Evolutionary conservation across 23 tunicate genomes (phyloP).

Genomic region (Clavelina lepadiformis): DNA sequence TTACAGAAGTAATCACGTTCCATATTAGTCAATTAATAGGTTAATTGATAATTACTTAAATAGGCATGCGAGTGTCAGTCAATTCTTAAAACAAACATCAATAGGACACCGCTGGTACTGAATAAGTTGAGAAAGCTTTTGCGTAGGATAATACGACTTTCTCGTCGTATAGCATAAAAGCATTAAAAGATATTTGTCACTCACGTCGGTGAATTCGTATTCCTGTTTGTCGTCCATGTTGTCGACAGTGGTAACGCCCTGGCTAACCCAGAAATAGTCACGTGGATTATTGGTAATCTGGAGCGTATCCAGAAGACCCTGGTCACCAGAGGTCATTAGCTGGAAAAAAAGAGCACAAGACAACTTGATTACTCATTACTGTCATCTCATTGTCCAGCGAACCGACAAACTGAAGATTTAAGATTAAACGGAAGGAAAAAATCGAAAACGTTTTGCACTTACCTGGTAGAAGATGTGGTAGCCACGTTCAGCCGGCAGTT

Average conservation of each 20-base stretch:
- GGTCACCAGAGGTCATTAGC: constrained; percentile 55
- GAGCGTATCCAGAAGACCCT: constrained; percentile 44
- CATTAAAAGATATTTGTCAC: constrained; percentile 13
- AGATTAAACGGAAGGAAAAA: too few species aligned
- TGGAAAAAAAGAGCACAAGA: neutral
- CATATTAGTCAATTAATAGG: neutral
- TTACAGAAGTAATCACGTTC: neutral
- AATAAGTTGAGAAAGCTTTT: neutral
- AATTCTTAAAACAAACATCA: neutral
- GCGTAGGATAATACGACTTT: neutral
- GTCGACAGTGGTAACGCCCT: constrained; percentile 80
- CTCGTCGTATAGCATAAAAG: neutral
- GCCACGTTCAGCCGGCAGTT: constrained; percentile 78
- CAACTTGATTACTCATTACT: too few species aligned
- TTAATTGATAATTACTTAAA: neutral
- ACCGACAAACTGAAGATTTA: too few species aligned
- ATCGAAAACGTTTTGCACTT: neutral
- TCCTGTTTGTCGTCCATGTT: constrained; percentile 88
- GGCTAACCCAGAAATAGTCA: constrained; percentile 80
- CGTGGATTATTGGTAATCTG: constrained; percentile 65
- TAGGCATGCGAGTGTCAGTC: too few species aligned
- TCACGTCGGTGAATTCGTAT: constrained; percentile 76
- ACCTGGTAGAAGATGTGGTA: constrained; percentile 99
- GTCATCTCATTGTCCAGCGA: too few species aligned
- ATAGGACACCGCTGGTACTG: neutral